phyloP scores from a whole-genome alignment of 2,888 invertebrate species.

The Plusia festucae region DNA sequence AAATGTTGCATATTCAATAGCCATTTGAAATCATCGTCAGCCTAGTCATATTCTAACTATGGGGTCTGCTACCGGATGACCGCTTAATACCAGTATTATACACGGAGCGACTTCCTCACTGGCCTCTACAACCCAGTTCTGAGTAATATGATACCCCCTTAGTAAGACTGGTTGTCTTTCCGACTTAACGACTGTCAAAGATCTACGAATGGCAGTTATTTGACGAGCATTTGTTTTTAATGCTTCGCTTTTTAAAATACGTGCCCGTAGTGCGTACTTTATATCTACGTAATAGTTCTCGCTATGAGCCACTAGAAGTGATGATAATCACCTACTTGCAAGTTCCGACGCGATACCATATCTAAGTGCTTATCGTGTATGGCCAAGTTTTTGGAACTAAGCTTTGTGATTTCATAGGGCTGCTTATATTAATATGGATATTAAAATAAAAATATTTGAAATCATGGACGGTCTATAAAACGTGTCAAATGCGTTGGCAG shows the following conservation, averaged over 20 bases:
- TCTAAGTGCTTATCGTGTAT: constrained; percentile 73
- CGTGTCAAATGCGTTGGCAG: neutral
- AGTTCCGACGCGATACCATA: constrained; percentile 71
- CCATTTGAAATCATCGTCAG: neutral
- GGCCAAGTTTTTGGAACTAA: constrained; percentile 73
- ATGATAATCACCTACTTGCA: constrained; percentile 62
- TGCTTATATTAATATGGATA: constrained; percentile 18
- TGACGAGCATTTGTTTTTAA: constrained; percentile 4
- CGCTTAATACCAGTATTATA: constrained; percentile 4
- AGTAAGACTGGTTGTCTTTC: neutral
- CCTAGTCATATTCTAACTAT: constrained; percentile 1
- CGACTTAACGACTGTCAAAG: constrained; percentile 4
- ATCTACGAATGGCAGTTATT: neutral
- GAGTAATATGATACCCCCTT: constrained; percentile 4
- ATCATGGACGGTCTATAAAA: neutral
- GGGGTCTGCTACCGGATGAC: neutral
- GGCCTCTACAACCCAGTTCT: constrained; percentile 8
- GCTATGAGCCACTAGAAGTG: constrained; percentile 25
- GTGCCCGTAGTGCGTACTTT: neutral
- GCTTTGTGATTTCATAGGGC: constrained; percentile 56
- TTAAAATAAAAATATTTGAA: neutral
- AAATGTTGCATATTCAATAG: neutral
- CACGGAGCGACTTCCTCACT: constrained; percentile 13
- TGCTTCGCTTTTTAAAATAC: neutral
- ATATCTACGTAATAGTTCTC: constrained; percentile 8